Base-by-base conservation (phyloP, 1,140 invertebrate species). In the Diorhabda carinulata region DNA sequence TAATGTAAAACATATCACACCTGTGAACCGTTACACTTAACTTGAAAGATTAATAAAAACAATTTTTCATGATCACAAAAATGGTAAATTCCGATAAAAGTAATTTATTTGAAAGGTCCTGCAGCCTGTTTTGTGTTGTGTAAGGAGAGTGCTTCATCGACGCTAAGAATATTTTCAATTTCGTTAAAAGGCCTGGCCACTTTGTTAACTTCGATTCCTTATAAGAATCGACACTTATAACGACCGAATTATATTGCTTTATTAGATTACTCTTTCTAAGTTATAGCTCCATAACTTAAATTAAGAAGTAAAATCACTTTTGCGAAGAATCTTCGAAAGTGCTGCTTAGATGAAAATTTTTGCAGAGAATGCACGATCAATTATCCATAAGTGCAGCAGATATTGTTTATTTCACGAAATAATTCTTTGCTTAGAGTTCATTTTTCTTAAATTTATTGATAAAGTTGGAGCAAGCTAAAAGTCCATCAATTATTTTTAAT, bases 181-280 rank as follows among this genome's bases (percentile, higher is more conserved):
- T 79, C 76, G 70, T 77, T 79, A 79, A 79, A 79, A 79, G 78
- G 77, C 75, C 73, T 74, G 77, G 77, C 74, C 73, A 75, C 72
- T 78, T 72, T 72, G 78, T 76, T 74, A 76, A 74, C 72, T 73
- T 69, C 67, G 68, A 68, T 73, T 69, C 74, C 74, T 78, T 76
- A 78, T 73, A 75, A 78, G 76, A 77, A 79, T 78, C 78, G 78
- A 78, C 77, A 77, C 76, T 78, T 78, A 77, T 77, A 78, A 76
- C 71, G 70, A 66, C 69, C 71, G 67, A 76, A 77, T 76, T 77
- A 77, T 77, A 76, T 75, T 64, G 69, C 74, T 76, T 77, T 76
- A 73, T 71, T 68, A 70, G 71, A 74, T 77, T 77, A 76, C 72
- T 70, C 67, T 57, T 75, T 72, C 68, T 70, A 74, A 78, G 63